A percentile compares a stretch with the other conserved stretches of the same genome.
Evolutionary conservation across 1,140 invertebrate species (phyloP).

Genomic region (Penaeus indicus): DNA sequence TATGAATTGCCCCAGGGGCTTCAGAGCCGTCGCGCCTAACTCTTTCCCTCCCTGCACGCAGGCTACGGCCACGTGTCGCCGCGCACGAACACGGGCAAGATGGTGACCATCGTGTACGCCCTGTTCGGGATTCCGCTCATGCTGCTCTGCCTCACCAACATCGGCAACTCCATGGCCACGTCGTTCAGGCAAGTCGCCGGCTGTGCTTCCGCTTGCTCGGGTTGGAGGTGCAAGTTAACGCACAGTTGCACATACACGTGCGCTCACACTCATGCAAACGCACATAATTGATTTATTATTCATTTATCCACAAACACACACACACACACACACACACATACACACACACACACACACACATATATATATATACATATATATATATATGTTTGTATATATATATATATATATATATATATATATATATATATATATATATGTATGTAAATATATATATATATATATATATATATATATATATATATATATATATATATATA

Average conservation of each 20-base stretch:
- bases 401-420: too few species aligned
- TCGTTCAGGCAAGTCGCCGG: constrained; percentile 80
- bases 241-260: background rate
- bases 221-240: too few species aligned
- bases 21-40: background rate
- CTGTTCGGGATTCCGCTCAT: constrained; percentile 86
- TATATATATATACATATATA: too few species aligned
- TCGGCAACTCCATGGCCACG: constrained; percentile 84
- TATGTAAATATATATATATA: too few species aligned
- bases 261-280: background rate
- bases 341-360: too few species aligned
- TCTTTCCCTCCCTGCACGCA: constrained; percentile 67
- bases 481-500: too few species aligned
- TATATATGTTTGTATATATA: too few species aligned
- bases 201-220: too few species aligned
- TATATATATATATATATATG: too few species aligned
- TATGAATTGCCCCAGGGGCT: background rate
- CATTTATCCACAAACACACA: background rate
- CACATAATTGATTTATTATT: background rate
- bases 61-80: constrained; percentile 86
- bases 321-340: too few species aligned
- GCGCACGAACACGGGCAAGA: constrained; percentile 82
- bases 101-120: constrained; percentile 90
- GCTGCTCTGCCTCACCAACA: constrained; percentile 86
- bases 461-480: too few species aligned